phyloP scores from a whole-genome alignment of 2,888 invertebrate species.

The Synanthedon tipuliformis region DNA sequence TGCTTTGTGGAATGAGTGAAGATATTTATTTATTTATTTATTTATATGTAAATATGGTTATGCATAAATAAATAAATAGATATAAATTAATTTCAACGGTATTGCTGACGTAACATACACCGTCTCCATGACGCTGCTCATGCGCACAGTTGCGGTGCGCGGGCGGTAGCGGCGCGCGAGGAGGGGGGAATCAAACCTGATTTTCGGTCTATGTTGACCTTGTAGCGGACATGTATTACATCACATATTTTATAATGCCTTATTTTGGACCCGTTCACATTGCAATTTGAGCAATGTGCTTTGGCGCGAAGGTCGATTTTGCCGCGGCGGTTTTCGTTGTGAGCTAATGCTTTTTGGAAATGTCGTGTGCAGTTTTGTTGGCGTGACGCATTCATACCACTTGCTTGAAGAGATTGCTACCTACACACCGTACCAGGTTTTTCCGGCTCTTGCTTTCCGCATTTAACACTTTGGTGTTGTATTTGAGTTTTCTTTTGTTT shows the following conservation, averaged over 20 bases:
- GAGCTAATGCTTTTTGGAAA: constrained; percentile 17
- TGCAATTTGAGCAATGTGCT: constrained; percentile 5
- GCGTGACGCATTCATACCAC: constrained; percentile 32
- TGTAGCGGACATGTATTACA: constrained; percentile 59
- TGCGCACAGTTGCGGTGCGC: constrained; percentile 21
- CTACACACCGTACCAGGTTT: constrained; percentile 40
- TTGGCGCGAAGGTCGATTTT: constrained; percentile 9
- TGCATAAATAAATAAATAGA: too few relatives aligned
- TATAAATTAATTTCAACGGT: neutral
- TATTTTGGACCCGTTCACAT: constrained; percentile 21
- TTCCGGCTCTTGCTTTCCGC: constrained; percentile 61
- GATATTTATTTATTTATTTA: too few relatives aligned
- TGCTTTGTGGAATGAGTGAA: too few relatives aligned
- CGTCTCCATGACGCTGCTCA: constrained; percentile 40
- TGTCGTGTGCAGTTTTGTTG: constrained; percentile 11
- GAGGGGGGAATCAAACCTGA: constrained; percentile 47
- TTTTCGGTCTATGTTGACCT: constrained; percentile 69
- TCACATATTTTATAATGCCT: constrained; percentile 54
- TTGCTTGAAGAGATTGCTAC: constrained; percentile 34
- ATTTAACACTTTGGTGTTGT: constrained; percentile 18
- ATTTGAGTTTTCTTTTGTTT: constrained; percentile 18
- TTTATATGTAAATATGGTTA: too few relatives aligned
- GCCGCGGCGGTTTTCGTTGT: neutral
- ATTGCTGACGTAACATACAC: constrained; percentile 14
- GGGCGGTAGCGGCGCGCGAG: constrained; percentile 13